phyloP scores from a whole-genome alignment of 2,888 invertebrate species.

The Bedellia somnulentella region DNA sequence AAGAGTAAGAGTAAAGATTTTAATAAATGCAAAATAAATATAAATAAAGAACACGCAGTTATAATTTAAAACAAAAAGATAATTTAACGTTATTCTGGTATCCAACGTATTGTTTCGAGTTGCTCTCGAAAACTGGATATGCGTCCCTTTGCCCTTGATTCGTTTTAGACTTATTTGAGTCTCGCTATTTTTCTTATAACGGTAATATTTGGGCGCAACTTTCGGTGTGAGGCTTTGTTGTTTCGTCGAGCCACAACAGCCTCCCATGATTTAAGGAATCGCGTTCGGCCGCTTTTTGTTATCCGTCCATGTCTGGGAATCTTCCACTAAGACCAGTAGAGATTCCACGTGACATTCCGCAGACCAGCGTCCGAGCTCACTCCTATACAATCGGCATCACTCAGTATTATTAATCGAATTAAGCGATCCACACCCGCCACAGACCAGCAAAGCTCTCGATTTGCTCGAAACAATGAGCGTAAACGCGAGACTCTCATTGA shows the following conservation, averaged over 20 bases:
- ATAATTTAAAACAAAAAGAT: too few species aligned
- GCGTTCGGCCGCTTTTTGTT: constrained; percentile 50
- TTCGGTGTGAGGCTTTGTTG: constrained; percentile 23
- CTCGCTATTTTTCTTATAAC: constrained; percentile 35
- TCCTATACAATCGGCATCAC: background rate
- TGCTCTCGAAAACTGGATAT: constrained; percentile 21
- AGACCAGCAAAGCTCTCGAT: background rate
- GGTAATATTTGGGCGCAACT: constrained; percentile 29
- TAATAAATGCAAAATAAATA: too few species aligned
- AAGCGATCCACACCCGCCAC: background rate
- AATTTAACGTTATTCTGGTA: too few species aligned
- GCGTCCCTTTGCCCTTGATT: constrained; percentile 40
- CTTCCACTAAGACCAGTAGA: constrained; percentile 46
- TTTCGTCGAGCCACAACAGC: constrained; percentile 44
- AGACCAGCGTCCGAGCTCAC: constrained; percentile 29
- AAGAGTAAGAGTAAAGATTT: too few species aligned
- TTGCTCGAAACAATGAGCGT: background rate
- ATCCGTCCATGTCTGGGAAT: constrained; percentile 51
- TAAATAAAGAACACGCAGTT: too few species aligned
- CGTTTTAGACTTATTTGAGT: constrained; percentile 16
- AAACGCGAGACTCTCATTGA: background rate
- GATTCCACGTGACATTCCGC: constrained; percentile 55
- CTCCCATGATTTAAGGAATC: constrained; percentile 47
- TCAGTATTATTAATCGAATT: background rate
- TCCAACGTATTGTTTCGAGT: too few species aligned